A percentile compares a stretch with the other conserved stretches of the same genome.
Evolutionary conservation across 2,888 invertebrate species (phyloP).

Genomic region (Andricus quercusramuli): DNA sequence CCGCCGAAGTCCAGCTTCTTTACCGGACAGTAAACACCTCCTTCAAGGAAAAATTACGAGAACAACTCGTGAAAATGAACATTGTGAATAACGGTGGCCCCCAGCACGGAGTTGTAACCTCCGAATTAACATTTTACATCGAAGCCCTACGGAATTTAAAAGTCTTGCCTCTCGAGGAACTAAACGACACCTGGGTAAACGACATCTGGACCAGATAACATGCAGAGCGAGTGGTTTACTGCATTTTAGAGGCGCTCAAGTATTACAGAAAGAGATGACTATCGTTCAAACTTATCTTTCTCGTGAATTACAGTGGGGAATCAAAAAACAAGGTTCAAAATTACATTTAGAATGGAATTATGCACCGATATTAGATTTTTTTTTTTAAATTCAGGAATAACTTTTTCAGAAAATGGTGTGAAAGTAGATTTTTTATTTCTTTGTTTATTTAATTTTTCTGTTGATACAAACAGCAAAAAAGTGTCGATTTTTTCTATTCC

Average conservation of each 20-base stretch:
- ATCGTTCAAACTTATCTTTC: slow-evolving; percentile 42
- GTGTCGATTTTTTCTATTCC: too few species aligned
- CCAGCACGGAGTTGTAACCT: slow-evolving; percentile 96
- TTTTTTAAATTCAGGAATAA: too few species aligned
- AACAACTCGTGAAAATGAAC: slow-evolving; percentile 91
- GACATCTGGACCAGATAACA: slow-evolving; percentile 89
- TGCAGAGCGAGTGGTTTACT: slow-evolving; percentile 77
- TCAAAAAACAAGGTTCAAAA: too few species aligned
- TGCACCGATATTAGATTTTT: too few species aligned
- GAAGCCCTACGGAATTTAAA: slow-evolving; percentile 91
- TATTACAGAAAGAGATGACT: slow-evolving; percentile 70
- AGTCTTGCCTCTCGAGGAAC: slow-evolving; percentile 87
- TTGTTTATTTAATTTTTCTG: too few species aligned
- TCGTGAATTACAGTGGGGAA: not conserved
- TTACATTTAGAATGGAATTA: too few species aligned
- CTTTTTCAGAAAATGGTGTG: too few species aligned
- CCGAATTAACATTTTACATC: slow-evolving; percentile 93
- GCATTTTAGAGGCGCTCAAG: slow-evolving; percentile 74
- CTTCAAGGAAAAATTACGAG: slow-evolving; percentile 92
- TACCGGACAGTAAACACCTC: slow-evolving; percentile 90
- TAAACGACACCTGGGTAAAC: slow-evolving; percentile 88
- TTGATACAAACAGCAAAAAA: too few species aligned
- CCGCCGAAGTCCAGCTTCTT: slow-evolving; percentile 87
- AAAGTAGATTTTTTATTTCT: too few species aligned
- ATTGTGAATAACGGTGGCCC: slow-evolving; percentile 98